These are phyloP conservation scores for Odobenus rosmarus DNA, from an alignment of 2,113 vertebrate species.

Conservation along the genomic window DNA sequence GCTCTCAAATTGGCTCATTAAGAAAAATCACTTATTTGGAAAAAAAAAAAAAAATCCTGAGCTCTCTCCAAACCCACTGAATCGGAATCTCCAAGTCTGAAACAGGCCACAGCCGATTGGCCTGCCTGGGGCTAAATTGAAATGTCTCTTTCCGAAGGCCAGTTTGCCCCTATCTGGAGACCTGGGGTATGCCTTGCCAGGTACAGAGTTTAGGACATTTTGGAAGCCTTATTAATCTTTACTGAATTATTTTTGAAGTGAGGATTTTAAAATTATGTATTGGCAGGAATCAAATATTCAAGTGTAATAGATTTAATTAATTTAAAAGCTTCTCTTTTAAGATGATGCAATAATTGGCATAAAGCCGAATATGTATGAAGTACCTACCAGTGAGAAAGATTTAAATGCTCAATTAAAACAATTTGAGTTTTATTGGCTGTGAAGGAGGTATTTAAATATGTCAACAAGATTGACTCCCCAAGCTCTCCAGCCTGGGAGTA, in stretches of 20 bases:
- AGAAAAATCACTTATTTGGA: not conserved
- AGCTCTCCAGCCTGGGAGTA: not conserved
- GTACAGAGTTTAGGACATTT: not conserved
- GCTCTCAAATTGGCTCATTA: not conserved
- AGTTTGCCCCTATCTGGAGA: not conserved
- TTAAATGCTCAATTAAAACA: conserved; percentile 74
- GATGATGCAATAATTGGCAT: conserved; percentile 73
- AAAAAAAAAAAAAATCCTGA: not conserved
- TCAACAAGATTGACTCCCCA: not conserved
- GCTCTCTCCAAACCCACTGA: not conserved
- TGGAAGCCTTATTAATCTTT: not conserved
- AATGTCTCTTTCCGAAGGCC: not conserved
- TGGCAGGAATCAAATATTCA: conserved; percentile 71
- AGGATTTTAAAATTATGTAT: conserved; percentile 62
- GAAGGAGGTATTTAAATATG: conserved; percentile 46
- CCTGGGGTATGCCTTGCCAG: not conserved
- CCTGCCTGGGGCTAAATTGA: not conserved
- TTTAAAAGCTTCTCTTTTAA: conserved; percentile 77
- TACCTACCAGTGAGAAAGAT: conserved; percentile 52
- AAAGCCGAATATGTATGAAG: conserved; percentile 64
- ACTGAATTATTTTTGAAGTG: conserved; percentile 58
- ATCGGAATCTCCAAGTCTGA: not conserved
- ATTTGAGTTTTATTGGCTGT: conserved; percentile 55
- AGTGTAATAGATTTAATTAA: conserved; percentile 78
- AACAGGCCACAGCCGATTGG: not conserved